These are phyloP conservation scores for Gadopsis marmoratus DNA, from an alignment of 2,797 vertebrate genomes.

Conservation along the genomic window DNA sequence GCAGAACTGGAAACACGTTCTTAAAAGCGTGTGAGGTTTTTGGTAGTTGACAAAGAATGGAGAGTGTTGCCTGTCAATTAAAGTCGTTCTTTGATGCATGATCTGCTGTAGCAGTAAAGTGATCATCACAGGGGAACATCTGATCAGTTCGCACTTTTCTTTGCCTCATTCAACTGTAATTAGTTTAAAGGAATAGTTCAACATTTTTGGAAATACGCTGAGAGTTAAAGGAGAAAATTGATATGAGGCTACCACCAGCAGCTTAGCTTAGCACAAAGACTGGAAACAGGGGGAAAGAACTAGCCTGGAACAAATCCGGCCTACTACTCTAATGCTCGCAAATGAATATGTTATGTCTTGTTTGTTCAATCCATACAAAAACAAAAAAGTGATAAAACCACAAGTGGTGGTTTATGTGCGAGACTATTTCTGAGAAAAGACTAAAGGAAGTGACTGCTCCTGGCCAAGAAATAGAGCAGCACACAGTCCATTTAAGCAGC, in stretches of 20 bases:
- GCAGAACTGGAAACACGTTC: neutral
- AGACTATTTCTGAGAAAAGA: neutral
- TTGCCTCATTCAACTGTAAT: neutral
- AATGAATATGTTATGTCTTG: neutral
- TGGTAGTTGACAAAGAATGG: constrained; percentile 10
- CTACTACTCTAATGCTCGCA: neutral
- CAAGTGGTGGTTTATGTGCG: too few relatives aligned
- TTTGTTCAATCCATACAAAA: neutral
- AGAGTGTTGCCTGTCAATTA: neutral
- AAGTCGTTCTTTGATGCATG: neutral
- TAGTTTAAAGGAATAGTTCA: neutral
- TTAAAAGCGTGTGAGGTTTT: constrained; percentile 1
- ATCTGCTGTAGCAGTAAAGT: neutral
- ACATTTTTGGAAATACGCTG: neutral
- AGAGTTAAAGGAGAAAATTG: too few relatives aligned
- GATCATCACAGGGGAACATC: neutral
- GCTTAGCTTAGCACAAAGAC: neutral
- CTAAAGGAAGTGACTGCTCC: neutral
- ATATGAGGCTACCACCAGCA: neutral
- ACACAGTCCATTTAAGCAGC: too few relatives aligned
- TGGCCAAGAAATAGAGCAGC: neutral
- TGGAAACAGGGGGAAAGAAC: neutral
- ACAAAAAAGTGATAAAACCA: too few relatives aligned
- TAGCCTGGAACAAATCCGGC: neutral
- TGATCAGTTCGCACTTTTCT: neutral